Evolutionary conservation across 2,113 vertebrate species (phyloP).

Genomic region (Hypomesus transpacificus): DNA sequence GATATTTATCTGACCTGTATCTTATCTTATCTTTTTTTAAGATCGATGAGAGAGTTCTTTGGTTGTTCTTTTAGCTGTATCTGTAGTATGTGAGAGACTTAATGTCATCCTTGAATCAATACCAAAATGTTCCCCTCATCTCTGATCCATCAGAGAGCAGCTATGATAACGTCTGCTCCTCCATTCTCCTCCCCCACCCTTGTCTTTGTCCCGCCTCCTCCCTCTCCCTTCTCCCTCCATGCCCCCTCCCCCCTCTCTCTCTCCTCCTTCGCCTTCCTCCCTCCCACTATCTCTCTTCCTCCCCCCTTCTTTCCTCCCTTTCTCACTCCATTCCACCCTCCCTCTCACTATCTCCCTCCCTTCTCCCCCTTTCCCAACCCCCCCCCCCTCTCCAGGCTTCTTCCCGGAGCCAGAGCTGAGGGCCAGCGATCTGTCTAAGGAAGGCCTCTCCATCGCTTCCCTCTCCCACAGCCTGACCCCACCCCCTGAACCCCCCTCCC

Average conservation of each 20-base stretch:
- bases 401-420: conserved; percentile 69
- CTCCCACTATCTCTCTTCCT: not conserved
- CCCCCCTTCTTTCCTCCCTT: conserved; percentile 10
- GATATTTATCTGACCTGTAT: too few relatives aligned
- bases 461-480: conserved; percentile 48
- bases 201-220: conserved; percentile 36
- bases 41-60: too few relatives aligned
- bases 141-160: too few relatives aligned
- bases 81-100: too few relatives aligned
- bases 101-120: too few relatives aligned
- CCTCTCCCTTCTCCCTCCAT: not conserved
- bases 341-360: not conserved
- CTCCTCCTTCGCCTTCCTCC: not conserved
- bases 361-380: not conserved
- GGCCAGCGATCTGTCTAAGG: conserved; percentile 51
- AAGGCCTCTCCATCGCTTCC: conserved; percentile 37
- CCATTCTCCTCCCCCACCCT: conserved; percentile 35
- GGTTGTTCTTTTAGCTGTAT: too few relatives aligned
- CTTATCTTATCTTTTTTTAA: too few relatives aligned
- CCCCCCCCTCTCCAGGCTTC: conserved; percentile 67
- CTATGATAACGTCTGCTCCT: not conserved
- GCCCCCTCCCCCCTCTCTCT: conserved; percentile 11
- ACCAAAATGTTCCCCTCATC: not conserved
- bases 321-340: not conserved
- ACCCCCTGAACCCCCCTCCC: conserved; percentile 57